Percentiles rank a stretch among this genome's conserved stretches.
These are phyloP conservation scores for Neoseiulus cucumeris DNA, from an alignment of 1,140 invertebrate genomes.

Conservation along the genomic window DNA sequence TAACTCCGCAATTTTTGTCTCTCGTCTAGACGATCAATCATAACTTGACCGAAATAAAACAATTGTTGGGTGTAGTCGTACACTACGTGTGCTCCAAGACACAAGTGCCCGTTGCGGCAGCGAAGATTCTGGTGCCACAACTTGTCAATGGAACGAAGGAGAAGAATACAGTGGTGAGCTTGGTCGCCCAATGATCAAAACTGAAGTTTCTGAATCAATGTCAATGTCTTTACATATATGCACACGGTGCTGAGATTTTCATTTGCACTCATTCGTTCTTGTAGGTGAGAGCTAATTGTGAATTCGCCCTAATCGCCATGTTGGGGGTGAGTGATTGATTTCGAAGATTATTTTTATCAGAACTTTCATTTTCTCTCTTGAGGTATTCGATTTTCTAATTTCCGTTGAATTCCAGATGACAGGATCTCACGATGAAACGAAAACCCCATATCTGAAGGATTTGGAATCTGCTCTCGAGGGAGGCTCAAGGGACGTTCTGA, in stretches of 20 bases:
- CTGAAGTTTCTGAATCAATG: background rate
- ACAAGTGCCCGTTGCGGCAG: slow-evolving; percentile 38
- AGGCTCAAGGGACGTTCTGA: slow-evolving; percentile 64
- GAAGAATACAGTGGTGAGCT: slow-evolving; percentile 72
- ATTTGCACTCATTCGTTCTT: background rate
- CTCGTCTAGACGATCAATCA: slow-evolving; percentile 67
- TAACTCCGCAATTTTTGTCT: slow-evolving; percentile 14
- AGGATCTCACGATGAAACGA: background rate
- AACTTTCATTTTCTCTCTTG: background rate
- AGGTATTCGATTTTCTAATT: background rate
- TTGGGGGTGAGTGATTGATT: slow-evolving; percentile 43
- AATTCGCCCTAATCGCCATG: slow-evolving; percentile 66
- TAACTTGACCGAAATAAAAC: slow-evolving; percentile 77
- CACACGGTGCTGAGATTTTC: too few species aligned
- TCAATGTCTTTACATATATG: too few species aligned
- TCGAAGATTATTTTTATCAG: slow-evolving; percentile 13
- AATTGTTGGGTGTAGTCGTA: slow-evolving; percentile 43
- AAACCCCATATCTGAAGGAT: slow-evolving; percentile 1
- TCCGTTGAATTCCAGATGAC: too few species aligned
- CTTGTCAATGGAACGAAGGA: slow-evolving; percentile 93
- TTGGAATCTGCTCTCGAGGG: slow-evolving; percentile 48
- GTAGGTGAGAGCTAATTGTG: slow-evolving; percentile 50
- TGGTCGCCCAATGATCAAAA: background rate
- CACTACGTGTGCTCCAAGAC: background rate
- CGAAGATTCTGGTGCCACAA: slow-evolving; percentile 60